phyloP scores from a whole-genome alignment of 30 jellyfish, hydroid and myxozoan species.

The Aurelia aurita region DNA sequence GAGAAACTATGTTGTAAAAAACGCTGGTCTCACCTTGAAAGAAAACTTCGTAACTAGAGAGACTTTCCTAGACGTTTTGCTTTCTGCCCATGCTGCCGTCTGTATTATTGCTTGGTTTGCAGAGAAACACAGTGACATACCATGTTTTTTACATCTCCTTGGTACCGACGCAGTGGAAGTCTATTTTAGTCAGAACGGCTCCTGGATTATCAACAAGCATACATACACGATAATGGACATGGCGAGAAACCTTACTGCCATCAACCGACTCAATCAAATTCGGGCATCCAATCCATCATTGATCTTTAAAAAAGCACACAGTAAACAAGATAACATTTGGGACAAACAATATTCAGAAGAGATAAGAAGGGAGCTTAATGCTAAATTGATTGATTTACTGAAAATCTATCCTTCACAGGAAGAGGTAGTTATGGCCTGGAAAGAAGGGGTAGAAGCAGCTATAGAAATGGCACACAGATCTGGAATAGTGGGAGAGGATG shows the following conservation, averaged over 20 bases:
- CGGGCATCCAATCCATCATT: constrained; percentile 38
- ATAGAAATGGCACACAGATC: no score
- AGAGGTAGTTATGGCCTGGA: no score
- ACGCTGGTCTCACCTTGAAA: constrained; percentile 16
- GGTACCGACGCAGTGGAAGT: constrained; percentile 61
- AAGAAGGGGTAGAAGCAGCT: no score
- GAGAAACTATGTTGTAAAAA: constrained; percentile 32
- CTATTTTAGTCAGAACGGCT: constrained; percentile 49
- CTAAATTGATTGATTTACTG: neutral
- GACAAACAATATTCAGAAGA: constrained; percentile 41
- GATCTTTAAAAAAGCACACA: constrained; percentile 44
- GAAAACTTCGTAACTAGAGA: constrained; percentile 35
- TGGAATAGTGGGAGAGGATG: no score
- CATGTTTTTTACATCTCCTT: constrained; percentile 35
- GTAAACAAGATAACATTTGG: constrained; percentile 63
- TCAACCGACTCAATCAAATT: constrained; percentile 36
- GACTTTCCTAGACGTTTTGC: constrained; percentile 39
- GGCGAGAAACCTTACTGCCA: constrained; percentile 57
- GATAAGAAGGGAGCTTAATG: constrained; percentile 31
- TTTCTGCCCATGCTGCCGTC: constrained; percentile 51
- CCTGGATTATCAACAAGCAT: constrained; percentile 53
- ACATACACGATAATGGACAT: constrained; percentile 56
- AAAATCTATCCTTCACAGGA: no score
- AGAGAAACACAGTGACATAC: constrained; percentile 19
- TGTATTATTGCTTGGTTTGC: constrained; percentile 32